phyloP scores from a whole-genome alignment of 2,113 vertebrate genomes.

The Casuarius casuarius region DNA sequence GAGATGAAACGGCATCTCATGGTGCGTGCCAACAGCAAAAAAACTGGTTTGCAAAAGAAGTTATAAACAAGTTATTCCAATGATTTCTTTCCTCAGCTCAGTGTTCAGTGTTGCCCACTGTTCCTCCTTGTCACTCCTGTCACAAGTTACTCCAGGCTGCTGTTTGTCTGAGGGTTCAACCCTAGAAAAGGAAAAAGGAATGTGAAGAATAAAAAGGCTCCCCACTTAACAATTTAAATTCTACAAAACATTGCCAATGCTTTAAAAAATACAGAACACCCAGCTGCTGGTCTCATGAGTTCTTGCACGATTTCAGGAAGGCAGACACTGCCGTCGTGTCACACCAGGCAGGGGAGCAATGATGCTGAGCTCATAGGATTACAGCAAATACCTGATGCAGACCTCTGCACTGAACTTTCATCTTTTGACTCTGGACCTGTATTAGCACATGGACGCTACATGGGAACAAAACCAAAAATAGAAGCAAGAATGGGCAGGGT shows the following conservation, averaged over 20 bases:
- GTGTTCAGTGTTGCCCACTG: neutral
- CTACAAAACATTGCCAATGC: neutral
- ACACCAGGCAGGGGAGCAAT: neutral
- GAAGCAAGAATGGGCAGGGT: accelerated
- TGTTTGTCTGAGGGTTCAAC: neutral
- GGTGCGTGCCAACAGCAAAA: neutral
- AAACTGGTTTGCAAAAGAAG: neutral
- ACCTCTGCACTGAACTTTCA: neutral
- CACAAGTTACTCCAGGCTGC: neutral
- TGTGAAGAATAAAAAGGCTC: neutral
- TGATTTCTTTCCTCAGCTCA: neutral
- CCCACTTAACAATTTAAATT: neutral
- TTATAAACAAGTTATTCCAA: neutral
- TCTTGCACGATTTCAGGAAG: neutral
- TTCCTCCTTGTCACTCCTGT: neutral
- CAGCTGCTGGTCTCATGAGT: accelerated
- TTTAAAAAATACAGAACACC: neutral
- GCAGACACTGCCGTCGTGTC: accelerated
- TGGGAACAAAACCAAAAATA: neutral
- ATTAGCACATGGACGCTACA: neutral
- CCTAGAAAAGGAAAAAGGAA: neutral
- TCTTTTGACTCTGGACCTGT: neutral
- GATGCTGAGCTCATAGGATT: neutral
- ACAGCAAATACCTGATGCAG: neutral
- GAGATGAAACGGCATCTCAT: neutral